Conservation (phyloP, 2,888 invertebrate genomes). For the Lymantria dispar region DNA sequence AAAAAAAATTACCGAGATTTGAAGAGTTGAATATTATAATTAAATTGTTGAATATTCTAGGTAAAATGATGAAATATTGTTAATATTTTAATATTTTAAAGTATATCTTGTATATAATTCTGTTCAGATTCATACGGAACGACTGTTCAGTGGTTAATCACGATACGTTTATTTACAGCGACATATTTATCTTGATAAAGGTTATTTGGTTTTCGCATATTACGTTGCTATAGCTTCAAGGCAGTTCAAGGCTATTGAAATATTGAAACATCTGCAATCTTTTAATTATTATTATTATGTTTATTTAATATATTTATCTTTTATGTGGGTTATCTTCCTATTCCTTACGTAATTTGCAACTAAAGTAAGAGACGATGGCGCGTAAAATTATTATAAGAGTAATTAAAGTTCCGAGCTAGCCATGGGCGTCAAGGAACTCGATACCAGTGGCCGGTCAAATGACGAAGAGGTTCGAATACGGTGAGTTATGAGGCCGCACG, state of each 20-base stretch:
- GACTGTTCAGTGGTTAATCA: slow-evolving; percentile 24
- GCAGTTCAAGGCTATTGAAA: slow-evolving; percentile 2
- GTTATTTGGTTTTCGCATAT: slow-evolving; percentile 5
- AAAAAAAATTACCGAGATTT: no score
- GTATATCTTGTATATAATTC: background rate
- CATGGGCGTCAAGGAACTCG: no score
- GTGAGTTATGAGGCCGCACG: no score
- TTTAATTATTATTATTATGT: background rate
- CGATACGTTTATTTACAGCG: slow-evolving; percentile 23
- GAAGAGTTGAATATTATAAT: no score
- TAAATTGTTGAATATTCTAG: no score
- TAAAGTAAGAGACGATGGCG: no score
- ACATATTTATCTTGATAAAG: slow-evolving; percentile 3
- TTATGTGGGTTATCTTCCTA: no score
- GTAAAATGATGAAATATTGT: background rate
- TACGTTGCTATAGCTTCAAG: background rate
- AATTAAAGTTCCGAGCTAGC: no score
- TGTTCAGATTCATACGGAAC: background rate
- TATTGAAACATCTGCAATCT: background rate
- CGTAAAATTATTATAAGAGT: no score
- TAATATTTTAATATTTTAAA: background rate
- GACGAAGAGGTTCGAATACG: no score
- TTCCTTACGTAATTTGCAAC: no score
- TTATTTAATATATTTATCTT: slow-evolving; percentile 8
- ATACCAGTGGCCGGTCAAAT: no score